Base-by-base conservation (phyloP, 2,888 invertebrate genomes). In the Mythimna pallens region DNA sequence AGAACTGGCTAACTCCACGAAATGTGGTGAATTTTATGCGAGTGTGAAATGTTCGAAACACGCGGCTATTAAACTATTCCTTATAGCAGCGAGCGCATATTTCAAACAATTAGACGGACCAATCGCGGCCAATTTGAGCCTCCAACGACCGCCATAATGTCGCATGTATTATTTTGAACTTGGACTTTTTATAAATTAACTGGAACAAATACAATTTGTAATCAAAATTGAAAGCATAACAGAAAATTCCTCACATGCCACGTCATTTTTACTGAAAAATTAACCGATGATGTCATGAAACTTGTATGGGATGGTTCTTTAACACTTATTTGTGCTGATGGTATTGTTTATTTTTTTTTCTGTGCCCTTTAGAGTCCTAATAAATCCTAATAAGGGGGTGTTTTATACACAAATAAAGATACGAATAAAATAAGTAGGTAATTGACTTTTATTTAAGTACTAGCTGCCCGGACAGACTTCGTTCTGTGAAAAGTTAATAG, bases 81-180 rank as follows among this genome's bases (percentile, higher is more conserved):
- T 89, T 88, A 85, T 87, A 84, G 83, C 85, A 71, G 68, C 73
- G 82, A 89, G 87, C 90, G 92, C 92, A 94, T 95, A 94, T 94
- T 94, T 94, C 93, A 93, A 91, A 92, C 94, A 94, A 95, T 95
- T 95, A 94, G 92, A 89, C 87, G 88, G 88, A 73, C 91, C 93
- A 92, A 93, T 94, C 93, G 91, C 88, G 87, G 88, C 93, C 94
- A 94, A 94, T 94, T 94, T 92, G 91, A 90, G 86, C 88, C 86
- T 86, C 85, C 73, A 77, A 76, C 83, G 78, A 70, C 76, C 74
- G 85, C 81, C 82, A 82, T 81, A 84, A 78, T 91, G 94, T 87
- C 25, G 84, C 86, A 52, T 76, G 3, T 67, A 83, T 30, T 70
- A n/a, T 12, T 0, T 0, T 0, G 0, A 7, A 30, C 25, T 78